A percentile compares a stretch with the other conserved stretches of the same genome.
These are phyloP conservation scores for Eristalis intricaria DNA, from an alignment of 2,888 invertebrate species.

Conservation along the genomic window DNA sequence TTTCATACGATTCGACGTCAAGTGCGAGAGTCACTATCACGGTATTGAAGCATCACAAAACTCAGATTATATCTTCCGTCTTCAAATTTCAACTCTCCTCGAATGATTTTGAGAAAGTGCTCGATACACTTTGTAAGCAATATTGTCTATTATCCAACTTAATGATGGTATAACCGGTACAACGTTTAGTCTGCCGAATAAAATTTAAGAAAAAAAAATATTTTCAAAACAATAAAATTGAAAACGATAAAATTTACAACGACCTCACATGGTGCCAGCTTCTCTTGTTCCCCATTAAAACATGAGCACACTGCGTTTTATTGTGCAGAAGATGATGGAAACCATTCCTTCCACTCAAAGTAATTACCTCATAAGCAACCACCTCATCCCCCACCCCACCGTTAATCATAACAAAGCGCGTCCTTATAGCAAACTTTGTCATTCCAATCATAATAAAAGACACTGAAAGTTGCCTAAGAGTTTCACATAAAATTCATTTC, in stretches of 20 bases:
- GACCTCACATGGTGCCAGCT: slow-evolving; percentile 28
- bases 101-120: no score
- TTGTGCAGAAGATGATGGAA: neutral
- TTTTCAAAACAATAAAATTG: neutral
- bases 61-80: no score
- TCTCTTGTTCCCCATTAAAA: slow-evolving; percentile 13
- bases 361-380: slow-evolving; percentile 60
- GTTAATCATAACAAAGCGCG: slow-evolving; percentile 44
- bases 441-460: slow-evolving; percentile 70
- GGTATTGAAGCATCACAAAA: no score
- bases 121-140: no score
- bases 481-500: slow-evolving; percentile 64
- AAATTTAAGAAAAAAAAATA: neutral
- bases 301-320: slow-evolving; percentile 28
- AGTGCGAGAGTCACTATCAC: no score
- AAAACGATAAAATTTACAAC: slow-evolving; percentile 14
- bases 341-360: slow-evolving; percentile 55
- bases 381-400: slow-evolving; percentile 16
- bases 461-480: slow-evolving; percentile 41
- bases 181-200: neutral
- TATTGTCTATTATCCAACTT: no score
- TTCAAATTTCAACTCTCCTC: no score
- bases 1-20: no score
- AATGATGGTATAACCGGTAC: neutral
- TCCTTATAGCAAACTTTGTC: slow-evolving; percentile 55